Percentiles rank a stretch among this genome's conserved stretches.
These are phyloP conservation scores for Ia io DNA, from an alignment of 2,113 vertebrate species.

Conservation along the genomic window DNA sequence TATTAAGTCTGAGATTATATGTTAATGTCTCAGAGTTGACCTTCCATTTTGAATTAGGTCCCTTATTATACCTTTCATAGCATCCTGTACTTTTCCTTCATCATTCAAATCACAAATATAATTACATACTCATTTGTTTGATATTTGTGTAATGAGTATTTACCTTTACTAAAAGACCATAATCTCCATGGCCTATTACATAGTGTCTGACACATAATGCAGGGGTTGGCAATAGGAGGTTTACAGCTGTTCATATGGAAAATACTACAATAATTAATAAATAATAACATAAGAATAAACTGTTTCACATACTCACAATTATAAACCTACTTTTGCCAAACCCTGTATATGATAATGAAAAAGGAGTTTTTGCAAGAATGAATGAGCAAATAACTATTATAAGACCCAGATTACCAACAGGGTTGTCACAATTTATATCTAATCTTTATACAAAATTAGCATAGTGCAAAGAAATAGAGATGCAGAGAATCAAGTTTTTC, in stretches of 20 bases:
- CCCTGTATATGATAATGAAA: not conserved
- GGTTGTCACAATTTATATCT: not conserved
- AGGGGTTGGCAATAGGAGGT: not conserved
- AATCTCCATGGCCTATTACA: not conserved
- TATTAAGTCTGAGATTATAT: not conserved
- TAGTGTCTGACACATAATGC: not conserved
- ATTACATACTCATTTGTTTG: not conserved
- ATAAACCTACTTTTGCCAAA: not conserved
- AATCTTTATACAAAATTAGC: not conserved
- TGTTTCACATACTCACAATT: not conserved
- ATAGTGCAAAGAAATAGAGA: not conserved
- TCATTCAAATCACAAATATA: not conserved
- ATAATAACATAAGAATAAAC: not conserved
- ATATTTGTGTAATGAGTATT: not conserved
- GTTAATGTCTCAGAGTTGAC: not conserved
- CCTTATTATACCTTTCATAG: not conserved
- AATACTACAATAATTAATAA: not conserved
- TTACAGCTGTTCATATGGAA: no score
- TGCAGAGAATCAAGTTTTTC: not conserved
- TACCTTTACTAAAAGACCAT: not conserved
- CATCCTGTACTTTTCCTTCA: not conserved
- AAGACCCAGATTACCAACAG: not conserved
- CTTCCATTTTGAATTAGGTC: not conserved
- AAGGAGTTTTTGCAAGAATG: not conserved
- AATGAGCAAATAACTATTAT: not conserved